These are phyloP conservation scores for Apteryx owenii DNA, from an alignment of 2,113 vertebrate genomes.

Conservation along the genomic window DNA sequence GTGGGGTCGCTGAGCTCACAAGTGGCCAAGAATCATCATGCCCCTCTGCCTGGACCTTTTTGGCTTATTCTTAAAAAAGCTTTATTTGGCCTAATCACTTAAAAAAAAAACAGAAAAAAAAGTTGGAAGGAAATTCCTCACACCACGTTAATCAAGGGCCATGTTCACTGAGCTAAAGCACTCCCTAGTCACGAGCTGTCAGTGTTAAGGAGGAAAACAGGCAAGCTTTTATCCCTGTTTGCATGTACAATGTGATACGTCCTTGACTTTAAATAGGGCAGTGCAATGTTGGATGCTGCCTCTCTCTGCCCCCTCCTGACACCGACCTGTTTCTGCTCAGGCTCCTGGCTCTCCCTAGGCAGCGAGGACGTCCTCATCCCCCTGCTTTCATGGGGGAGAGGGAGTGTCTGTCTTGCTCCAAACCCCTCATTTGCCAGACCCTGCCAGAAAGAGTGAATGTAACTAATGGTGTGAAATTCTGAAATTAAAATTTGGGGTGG, in stretches of 20 bases:
- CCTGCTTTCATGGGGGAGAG: rapidly evolving
- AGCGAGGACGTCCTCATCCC: neutral
- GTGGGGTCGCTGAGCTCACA: neutral
- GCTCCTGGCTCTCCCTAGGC: neutral
- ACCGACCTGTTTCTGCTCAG: rapidly evolving
- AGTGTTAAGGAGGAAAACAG: neutral
- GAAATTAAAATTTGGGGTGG: neutral
- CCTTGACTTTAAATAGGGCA: neutral
- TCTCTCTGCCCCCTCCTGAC: neutral
- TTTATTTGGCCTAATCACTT: slow-evolving; percentile 20
- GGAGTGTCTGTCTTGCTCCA: neutral
- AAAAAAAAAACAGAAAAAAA: neutral
- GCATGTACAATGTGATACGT: neutral
- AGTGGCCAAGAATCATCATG: neutral
- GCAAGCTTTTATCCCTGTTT: neutral
- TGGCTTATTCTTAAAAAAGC: neutral
- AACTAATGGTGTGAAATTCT: neutral
- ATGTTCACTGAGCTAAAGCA: neutral
- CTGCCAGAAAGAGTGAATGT: neutral
- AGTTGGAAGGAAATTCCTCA: neutral
- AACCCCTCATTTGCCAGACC: neutral
- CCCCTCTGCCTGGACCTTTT: neutral
- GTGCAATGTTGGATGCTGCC: neutral
- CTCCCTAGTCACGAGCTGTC: neutral
- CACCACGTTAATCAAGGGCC: neutral